These are phyloP conservation scores for Icerya purchasi DNA, from an alignment of 2,888 invertebrate genomes.

Conservation along the genomic window DNA sequence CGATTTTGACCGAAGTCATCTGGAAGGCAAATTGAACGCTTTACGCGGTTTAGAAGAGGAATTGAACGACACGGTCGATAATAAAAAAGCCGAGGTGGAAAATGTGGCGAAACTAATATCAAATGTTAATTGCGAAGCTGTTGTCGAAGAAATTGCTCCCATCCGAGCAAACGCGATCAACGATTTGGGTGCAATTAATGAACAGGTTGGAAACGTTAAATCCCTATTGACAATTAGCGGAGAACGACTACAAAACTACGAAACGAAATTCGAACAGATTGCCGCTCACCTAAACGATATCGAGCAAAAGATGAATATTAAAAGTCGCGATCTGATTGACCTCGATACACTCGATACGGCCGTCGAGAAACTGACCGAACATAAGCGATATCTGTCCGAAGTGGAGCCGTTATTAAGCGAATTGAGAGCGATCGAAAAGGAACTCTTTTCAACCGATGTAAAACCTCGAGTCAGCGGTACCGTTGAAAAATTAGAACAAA, in stretches of 20 bases:
- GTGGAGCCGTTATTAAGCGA: conserved; percentile 44
- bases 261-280: background rate
- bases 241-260: background rate
- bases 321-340: conserved; percentile 48
- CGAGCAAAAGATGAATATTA: conserved; percentile 36
- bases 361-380: conserved; percentile 37
- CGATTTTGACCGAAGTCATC: conserved; percentile 71
- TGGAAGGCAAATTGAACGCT: conserved; percentile 72
- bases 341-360: conserved; percentile 45
- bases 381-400: conserved; percentile 40
- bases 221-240: background rate
- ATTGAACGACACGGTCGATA: background rate
- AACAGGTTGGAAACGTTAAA: background rate
- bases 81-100: background rate
- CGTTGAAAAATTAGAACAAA: conserved; percentile 49
- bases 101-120: background rate
- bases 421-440: conserved; percentile 43
- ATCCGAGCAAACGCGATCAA: background rate
- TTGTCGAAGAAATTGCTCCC: background rate
- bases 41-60: conserved; percentile 38
- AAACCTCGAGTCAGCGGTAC: conserved; percentile 65
- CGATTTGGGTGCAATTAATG: background rate
- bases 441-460: conserved; percentile 51
- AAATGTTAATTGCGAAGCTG: background rate
- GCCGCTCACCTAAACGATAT: background rate